phyloP scores from a whole-genome alignment of 2,113 vertebrate species.

The Pholis gunnellus region DNA sequence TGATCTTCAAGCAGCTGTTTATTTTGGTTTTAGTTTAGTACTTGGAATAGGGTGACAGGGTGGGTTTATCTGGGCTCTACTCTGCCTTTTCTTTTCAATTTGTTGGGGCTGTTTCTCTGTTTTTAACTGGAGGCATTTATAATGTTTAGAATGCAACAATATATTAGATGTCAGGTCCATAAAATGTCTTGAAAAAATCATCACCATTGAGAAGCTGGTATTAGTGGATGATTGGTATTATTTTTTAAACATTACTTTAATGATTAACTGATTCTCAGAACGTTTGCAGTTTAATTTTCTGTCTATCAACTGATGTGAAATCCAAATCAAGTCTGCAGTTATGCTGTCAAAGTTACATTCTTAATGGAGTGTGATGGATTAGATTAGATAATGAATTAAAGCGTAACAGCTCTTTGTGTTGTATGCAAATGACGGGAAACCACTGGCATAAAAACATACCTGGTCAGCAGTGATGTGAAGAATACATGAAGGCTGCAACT shows the following conservation, averaged over 20 bases:
- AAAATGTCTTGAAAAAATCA: background rate
- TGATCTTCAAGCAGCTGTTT: slow-evolving; percentile 3
- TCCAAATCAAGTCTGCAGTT: slow-evolving; percentile 2
- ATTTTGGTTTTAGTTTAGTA: background rate
- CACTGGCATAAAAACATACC: background rate
- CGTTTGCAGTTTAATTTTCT: background rate
- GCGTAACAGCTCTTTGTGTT: background rate
- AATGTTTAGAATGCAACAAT: background rate
- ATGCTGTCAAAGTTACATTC: background rate
- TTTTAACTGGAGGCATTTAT: background rate
- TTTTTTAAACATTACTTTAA: background rate
- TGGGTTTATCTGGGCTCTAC: background rate
- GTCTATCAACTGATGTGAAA: background rate
- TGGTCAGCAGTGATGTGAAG: background rate
- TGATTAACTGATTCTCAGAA: background rate
- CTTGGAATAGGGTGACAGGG: background rate
- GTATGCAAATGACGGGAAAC: slow-evolving; percentile 25
- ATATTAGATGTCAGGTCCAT: background rate
- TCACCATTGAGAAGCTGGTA: background rate
- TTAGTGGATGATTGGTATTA: background rate
- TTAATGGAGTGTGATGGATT: slow-evolving; percentile 23
- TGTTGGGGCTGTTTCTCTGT: background rate
- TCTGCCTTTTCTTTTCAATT: background rate
- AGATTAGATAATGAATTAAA: slow-evolving; percentile 26
- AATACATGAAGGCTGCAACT: background rate